Base-by-base conservation (phyloP, 2,888 invertebrate genomes). In the Nephrotoma guestfalica region DNA sequence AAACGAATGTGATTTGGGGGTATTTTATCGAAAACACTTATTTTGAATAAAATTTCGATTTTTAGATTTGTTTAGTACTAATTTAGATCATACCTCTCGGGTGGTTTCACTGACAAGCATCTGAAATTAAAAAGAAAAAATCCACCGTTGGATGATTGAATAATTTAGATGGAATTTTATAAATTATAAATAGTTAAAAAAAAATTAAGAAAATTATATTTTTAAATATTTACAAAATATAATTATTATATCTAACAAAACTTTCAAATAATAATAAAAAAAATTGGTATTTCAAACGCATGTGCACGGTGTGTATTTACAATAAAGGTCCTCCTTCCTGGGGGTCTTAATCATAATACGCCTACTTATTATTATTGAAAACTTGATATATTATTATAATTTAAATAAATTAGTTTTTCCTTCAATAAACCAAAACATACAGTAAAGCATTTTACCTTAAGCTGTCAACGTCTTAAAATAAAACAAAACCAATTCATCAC, bases 91-190 rank as follows among this genome's bases (percentile, higher is more conserved):
- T 94, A 94, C 94, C 94, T 94, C 93, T 94, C 94, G 92, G 94
- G 94, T 93, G 94, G 94, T 93, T 94, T 94, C 93, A 94, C 94
- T 93, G 94, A 94, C 94, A 94, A 94, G 93, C 94, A 94, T 94
- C 94, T 94, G 94, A 93, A 94, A 94, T 94, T 94, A 94, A 93
- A 94, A 94, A 93, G 90, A 93, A 93, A 92, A 93, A 92, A 93
- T 93, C 93, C 93, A 93, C 87, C 87, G 93, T 93, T 93, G 93
- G 93, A 93, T 93, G 93, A 93, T 93, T 93, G 93, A 91, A 93
- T 93, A 90, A 92, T 92, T 92, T 89, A 89, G 88, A 88, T 89
- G 88, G 86, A 87, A 88, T 88, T 88, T 83, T 15, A 88, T 87
- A 88, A 88, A 86, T 88, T 88, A 87, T 87, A 87, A 87, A 87